Conservation (phyloP, 2,113 vertebrate species). For the Psittacula cyanocephala region DNA sequence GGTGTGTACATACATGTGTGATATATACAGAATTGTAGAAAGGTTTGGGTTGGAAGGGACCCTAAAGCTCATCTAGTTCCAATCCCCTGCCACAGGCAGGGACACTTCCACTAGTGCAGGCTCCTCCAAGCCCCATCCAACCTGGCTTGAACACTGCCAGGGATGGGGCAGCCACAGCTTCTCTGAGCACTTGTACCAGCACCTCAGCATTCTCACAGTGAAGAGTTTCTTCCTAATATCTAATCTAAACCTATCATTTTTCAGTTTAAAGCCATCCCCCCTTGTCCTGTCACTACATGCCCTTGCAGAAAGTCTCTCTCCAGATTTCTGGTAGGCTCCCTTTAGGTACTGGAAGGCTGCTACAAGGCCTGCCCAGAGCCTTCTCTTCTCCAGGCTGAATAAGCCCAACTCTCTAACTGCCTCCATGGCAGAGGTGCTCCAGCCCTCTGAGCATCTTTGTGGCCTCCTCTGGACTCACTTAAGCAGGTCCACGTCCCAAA, state of each 20-base stretch:
- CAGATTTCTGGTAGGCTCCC: not conserved
- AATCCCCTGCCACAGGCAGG: fast-evolving
- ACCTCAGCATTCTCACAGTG: not conserved
- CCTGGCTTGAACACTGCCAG: too few relatives aligned
- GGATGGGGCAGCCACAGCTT: not conserved
- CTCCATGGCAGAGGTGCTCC: not conserved
- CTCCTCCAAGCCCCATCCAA: not conserved
- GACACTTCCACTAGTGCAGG: not conserved
- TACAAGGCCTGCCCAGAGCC: not conserved
- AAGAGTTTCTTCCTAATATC: not conserved
- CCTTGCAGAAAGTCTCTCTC: not conserved
- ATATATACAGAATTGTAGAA: not conserved
- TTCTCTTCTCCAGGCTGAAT: not conserved
- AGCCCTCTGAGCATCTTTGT: not conserved
- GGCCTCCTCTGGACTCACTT: not conserved
- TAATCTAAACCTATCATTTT: not conserved
- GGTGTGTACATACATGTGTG: not conserved
- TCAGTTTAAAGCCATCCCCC: not conserved
- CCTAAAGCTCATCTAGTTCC: not conserved
- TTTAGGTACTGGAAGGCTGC: not conserved
- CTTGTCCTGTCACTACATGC: not conserved
- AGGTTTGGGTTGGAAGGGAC: not conserved
- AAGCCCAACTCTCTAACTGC: not conserved
- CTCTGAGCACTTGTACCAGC: not conserved
- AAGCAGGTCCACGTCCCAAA: not conserved